phyloP scores from a whole-genome alignment of 2,888 invertebrate genomes.

The Miltochrista miniata region DNA sequence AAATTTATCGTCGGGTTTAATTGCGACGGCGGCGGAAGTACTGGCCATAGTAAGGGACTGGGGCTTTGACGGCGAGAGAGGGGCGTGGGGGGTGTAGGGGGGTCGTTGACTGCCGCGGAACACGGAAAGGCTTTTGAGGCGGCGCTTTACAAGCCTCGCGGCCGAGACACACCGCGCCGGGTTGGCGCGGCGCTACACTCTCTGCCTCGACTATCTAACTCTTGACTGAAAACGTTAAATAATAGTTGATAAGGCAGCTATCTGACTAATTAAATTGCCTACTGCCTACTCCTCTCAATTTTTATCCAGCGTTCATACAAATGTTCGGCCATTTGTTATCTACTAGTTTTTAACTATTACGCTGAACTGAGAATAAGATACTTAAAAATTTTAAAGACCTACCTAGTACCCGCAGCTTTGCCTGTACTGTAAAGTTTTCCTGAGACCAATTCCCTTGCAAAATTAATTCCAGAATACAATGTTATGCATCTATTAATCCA shows the following conservation, averaged over 20 bases:
- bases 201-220: neutral
- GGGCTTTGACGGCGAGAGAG: conserved; percentile 12
- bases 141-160: conserved; percentile 62
- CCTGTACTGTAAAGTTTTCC: too few relatives aligned
- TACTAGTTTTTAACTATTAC: neutral
- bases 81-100: conserved; percentile 18
- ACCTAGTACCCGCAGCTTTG: too few relatives aligned
- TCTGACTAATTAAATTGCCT: conserved; percentile 15
- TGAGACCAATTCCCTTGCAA: too few relatives aligned
- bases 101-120: conserved; percentile 44
- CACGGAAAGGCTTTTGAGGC: conserved; percentile 82
- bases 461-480: too few relatives aligned
- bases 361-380: neutral
- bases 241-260: conserved; percentile 9
- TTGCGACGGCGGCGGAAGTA: conserved; percentile 35
- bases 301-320: neutral
- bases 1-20: conserved; percentile 50
- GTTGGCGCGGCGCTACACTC: conserved; percentile 13
- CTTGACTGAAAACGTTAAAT: conserved; percentile 5
- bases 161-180: conserved; percentile 31
- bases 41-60: conserved; percentile 12
- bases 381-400: too few relatives aligned
- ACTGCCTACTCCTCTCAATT: conserved; percentile 10
- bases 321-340: neutral
- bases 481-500: too few relatives aligned